Percentiles rank a stretch among this genome's conserved stretches.
These are phyloP conservation scores for Littorina saxatilis DNA, from an alignment of 1,140 invertebrate genomes.

Conservation along the genomic window DNA sequence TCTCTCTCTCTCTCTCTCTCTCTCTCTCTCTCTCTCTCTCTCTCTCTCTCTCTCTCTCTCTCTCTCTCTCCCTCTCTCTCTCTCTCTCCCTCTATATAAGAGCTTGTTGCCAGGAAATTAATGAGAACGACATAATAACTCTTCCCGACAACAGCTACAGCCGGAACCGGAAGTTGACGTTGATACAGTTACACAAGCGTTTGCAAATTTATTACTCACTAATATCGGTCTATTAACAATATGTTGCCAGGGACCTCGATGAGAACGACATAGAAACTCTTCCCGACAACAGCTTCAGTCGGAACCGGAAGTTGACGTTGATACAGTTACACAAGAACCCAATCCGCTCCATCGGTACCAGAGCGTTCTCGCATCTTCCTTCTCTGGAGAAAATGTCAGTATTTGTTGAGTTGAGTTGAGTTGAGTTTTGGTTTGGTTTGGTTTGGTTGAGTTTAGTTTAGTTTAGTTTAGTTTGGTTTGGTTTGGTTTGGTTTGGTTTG, in stretches of 20 bases:
- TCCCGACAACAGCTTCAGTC: constrained; percentile 58
- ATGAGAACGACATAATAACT: constrained; percentile 60
- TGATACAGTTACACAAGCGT: constrained; percentile 70
- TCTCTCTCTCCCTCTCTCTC: no score
- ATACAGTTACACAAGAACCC: constrained; percentile 73
- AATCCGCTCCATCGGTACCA: constrained; percentile 60
- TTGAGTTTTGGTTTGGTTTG: background rate
- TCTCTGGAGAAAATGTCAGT: constrained; percentile 73
- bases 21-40: no score
- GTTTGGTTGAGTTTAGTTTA: background rate
- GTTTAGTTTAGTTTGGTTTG: background rate
- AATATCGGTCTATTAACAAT: no score
- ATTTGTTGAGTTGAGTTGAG: background rate
- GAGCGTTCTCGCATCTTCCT: constrained; percentile 70
- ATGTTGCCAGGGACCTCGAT: constrained; percentile 64
- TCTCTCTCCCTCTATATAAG: no score
- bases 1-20: no score
- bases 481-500: background rate
- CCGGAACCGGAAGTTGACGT: constrained; percentile 63
- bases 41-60: no score
- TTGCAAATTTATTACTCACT: no score
- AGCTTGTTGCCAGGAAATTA: no score
- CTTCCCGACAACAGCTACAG: constrained; percentile 61
- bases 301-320: constrained; percentile 65
- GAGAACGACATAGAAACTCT: constrained; percentile 61